Base-by-base conservation (phyloP, 1,140 invertebrate species). In the Megathymus violae region DNA sequence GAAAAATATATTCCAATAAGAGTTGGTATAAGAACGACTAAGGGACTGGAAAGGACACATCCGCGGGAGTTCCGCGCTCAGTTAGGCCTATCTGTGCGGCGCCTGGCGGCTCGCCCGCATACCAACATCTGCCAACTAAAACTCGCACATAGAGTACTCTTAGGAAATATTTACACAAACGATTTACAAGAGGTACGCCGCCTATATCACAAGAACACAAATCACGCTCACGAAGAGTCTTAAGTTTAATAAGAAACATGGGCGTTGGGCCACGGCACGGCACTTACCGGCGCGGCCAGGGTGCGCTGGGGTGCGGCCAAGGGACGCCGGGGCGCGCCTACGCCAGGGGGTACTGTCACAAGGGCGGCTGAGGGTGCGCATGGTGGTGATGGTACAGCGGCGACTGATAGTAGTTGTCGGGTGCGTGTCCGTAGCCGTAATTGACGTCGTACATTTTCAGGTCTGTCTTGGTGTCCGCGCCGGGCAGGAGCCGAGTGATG, bases 401-500 rank as follows among this genome's bases (percentile, higher is more conserved):
- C 72, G 94, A 95, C 91, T 96, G 95, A 84, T 97, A 97, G 89
- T 97, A 97, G 69, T 94, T 94, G 85, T 96, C 95, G 75, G 93
- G 92, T 80, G 94, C 85, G 73, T 94, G 92, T 17, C 93, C 91
- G 71, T 95, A 94, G 19, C 94, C 93, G 71, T 96, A 95, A 87
- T 94, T 93, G 86, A 96, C 94, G 62, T 95, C 94, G 91, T 96
- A 96, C 94, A 96, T 96, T 86, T 96, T 96, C 64, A 96, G 93
- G 83, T 96, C 95, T 40, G 96, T 93, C 84, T 97, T 97, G 54
- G 95, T 95, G 76, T 97, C 96, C 41, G 96, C 95, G 54, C 95
- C 95, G 6, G 96, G 96, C 74, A 97, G 90, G 78, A 98, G 93
- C 80, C 97, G 95, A 68, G 97, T 98, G 76, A 99, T 98, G 83